Evolutionary conservation across 2,113 vertebrate genomes (phyloP).

Genomic region (Rhinolophus ferrumequinum): DNA sequence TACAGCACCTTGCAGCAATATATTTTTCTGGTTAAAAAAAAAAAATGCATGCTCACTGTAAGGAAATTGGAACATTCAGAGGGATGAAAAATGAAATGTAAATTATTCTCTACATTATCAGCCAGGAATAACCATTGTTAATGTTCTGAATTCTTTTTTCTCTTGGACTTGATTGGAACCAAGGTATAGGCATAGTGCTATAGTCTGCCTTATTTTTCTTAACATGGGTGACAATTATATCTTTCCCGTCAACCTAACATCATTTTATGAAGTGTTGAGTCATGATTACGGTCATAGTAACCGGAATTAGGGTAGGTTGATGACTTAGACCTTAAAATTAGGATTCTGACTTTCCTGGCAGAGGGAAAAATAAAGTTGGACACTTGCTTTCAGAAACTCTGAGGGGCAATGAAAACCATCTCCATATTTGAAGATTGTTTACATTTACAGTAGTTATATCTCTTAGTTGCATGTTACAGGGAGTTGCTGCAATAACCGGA

Average conservation of each 20-base stretch:
- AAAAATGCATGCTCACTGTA: neutral
- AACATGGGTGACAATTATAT: neutral
- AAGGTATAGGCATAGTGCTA: neutral
- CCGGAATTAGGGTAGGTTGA: neutral
- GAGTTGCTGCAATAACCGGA: neutral
- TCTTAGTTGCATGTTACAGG: neutral
- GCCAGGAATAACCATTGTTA: neutral
- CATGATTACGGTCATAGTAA: neutral
- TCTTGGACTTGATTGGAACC: neutral
- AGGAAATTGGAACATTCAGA: conserved; percentile 18
- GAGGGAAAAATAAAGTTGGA: neutral
- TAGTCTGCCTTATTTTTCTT: conserved; percentile 10
- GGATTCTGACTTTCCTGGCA: conserved; percentile 34
- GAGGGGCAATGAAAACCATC: neutral
- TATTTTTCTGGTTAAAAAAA: conserved; percentile 48
- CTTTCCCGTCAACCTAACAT: neutral
- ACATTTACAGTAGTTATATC: neutral
- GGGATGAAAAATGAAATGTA: neutral
- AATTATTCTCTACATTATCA: neutral
- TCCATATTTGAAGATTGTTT: neutral
- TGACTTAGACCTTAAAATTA: neutral
- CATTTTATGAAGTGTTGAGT: neutral
- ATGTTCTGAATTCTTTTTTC: neutral
- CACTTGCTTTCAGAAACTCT: conserved; percentile 3
- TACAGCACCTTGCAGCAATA: neutral